Percentiles rank a stretch among this genome's conserved stretches.
These are phyloP conservation scores for Benthosema pterotum DNA, from an alignment of 2,797 vertebrate genomes.

Conservation along the genomic window DNA sequence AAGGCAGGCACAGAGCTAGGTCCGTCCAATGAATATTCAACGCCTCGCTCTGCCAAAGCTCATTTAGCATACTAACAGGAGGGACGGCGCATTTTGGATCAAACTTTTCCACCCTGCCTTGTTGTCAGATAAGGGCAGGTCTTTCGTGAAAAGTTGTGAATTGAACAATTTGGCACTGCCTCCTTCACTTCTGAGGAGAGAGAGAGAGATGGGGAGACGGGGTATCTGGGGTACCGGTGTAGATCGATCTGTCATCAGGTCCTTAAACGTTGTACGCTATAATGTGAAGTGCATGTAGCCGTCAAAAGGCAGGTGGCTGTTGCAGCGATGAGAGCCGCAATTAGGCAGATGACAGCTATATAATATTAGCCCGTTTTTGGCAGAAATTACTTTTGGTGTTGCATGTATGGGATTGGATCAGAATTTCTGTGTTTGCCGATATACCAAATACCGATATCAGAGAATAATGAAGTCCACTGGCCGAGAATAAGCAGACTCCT, in stretches of 20 bases:
- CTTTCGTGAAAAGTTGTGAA: slow-evolving; percentile 35
- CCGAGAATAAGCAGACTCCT: no score
- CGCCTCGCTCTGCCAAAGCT: slow-evolving; percentile 31
- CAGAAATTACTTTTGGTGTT: no score
- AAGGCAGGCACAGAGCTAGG: slow-evolving; percentile 23
- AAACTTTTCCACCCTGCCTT: background rate
- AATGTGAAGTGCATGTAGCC: slow-evolving; percentile 22
- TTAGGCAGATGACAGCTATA: slow-evolving; percentile 73
- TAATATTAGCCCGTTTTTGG: no score
- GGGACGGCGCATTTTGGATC: slow-evolving; percentile 29
- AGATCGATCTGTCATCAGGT: slow-evolving; percentile 25
- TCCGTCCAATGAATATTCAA: slow-evolving; percentile 65
- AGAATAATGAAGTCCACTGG: no score
- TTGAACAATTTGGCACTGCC: slow-evolving; percentile 8
- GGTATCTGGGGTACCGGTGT: no score
- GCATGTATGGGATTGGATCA: no score
- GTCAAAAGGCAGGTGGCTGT: slow-evolving; percentile 20
- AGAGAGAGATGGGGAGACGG: no score
- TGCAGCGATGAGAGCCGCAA: slow-evolving; percentile 51
- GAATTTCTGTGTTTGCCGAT: no score
- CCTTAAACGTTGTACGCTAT: slow-evolving; percentile 19
- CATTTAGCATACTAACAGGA: slow-evolving; percentile 54
- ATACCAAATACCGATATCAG: no score
- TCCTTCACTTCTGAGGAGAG: slow-evolving; percentile 17
- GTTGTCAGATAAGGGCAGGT: slow-evolving; percentile 20